Evolutionary conservation across 2,113 vertebrate species (phyloP).

Genomic region (Sarotherodon lohbergeri): DNA sequence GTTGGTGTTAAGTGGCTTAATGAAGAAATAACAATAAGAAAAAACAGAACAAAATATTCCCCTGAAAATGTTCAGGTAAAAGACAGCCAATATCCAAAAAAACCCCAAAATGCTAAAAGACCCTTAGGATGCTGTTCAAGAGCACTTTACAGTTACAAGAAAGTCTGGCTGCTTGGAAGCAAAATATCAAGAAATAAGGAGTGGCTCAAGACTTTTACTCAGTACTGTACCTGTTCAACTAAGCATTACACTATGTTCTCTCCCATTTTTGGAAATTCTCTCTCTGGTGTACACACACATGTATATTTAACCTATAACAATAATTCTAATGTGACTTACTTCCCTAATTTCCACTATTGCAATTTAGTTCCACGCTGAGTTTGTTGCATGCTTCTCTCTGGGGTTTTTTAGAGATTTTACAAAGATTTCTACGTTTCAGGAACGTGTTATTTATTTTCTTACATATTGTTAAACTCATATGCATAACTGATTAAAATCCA

Average conservation of each 20-base stretch:
- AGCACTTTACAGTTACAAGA: background rate
- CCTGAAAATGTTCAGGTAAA: background rate
- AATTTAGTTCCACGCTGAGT: background rate
- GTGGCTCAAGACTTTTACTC: background rate
- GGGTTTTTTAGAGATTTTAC: background rate
- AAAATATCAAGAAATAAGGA: background rate
- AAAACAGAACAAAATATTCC: background rate
- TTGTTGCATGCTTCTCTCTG: background rate
- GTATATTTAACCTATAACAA: background rate
- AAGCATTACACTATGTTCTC: background rate
- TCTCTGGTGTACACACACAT: background rate
- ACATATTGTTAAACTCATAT: background rate
- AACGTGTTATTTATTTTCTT: background rate
- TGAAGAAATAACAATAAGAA: background rate
- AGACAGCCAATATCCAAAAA: background rate
- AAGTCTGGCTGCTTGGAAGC: background rate
- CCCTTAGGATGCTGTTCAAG: fast-evolving
- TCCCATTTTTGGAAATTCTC: background rate
- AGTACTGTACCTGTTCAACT: background rate
- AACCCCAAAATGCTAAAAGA: background rate
- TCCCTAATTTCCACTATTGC: background rate
- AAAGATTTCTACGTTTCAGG: background rate
- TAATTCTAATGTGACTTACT: background rate
- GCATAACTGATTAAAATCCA: background rate
- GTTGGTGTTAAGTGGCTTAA: background rate